phyloP scores from a whole-genome alignment of 1,140 invertebrate species.

The Drosophila sechellia region DNA sequence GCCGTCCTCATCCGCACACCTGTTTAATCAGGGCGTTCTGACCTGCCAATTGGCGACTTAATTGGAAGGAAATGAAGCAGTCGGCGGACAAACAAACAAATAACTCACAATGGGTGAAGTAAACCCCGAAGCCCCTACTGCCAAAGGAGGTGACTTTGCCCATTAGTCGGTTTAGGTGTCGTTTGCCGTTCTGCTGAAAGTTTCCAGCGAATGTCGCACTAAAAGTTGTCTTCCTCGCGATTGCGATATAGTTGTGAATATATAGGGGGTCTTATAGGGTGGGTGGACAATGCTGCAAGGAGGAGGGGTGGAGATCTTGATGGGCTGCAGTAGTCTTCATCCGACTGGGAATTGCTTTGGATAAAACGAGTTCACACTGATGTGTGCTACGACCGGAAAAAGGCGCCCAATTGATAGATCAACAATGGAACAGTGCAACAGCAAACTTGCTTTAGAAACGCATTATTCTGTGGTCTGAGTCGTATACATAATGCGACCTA shows the following conservation, averaged over 20 bases:
- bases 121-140: neutral
- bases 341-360: slow-evolving; percentile 1
- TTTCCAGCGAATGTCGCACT: slow-evolving; percentile 27
- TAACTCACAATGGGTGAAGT: slow-evolving; percentile 32
- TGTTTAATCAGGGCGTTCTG: slow-evolving; percentile 47
- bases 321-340: slow-evolving; percentile 1
- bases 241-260: slow-evolving; percentile 10
- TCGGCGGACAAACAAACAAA: slow-evolving; percentile 40
- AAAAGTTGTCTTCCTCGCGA: slow-evolving; percentile 29
- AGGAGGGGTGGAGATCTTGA: neutral
- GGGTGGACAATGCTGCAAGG: neutral
- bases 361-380: neutral
- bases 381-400: no score
- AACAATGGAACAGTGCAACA: neutral
- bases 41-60: slow-evolving; percentile 63
- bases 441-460: neutral
- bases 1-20: neutral
- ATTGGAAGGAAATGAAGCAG: slow-evolving; percentile 40
- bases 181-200: slow-evolving; percentile 22
- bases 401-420: neutral
- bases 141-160: slow-evolving; percentile 33
- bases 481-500: neutral
- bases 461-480: neutral
- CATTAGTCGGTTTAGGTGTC: slow-evolving; percentile 52
- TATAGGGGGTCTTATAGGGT: neutral